Evolutionary conservation across 2,888 invertebrate species (phyloP), one percentile per base, ranked within the genome.

Genomic region (Saturnia pavonia): DNA sequence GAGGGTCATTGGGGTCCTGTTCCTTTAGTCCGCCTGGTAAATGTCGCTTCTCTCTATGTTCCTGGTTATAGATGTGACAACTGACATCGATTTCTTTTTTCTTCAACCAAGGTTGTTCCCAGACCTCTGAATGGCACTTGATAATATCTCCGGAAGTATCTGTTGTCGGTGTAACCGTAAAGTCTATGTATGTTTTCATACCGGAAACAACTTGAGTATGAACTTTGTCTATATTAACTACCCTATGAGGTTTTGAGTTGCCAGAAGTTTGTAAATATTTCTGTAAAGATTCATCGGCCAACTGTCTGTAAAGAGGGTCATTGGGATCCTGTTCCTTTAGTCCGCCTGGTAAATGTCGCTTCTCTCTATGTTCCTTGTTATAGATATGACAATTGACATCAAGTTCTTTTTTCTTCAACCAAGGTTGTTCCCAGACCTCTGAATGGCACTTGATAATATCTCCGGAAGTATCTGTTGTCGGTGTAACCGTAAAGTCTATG

Each of bases 151-250:
- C 73, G 48, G 51, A 45, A 45, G 43, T 25, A 27, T 69, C 60
- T 12, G 25, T 45, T 14, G 51, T 9, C 34, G 77, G 76, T n/a
- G 68, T 40, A 25, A 78, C 76, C 34, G 70, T 73, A 43, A 82
- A 82, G 27, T 77, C 72, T 7, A 85, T 77, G 22, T 14, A 40
- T 9, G 80, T 85, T 7, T 73, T 1, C 0, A n/a, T 0, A 0
- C 85, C 85, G 60, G 73, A 70, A n/a, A 81, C 85, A 27, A 78
- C 74, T 73, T 85, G 85, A 0, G 76, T 80, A 0, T 73, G 71
- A 3, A 81, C 85, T 51, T 73, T 76, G 16, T 71, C 67, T 19
- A 85, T 69, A 0, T 6, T 7, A 0, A 71, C 8, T 11, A 82
- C 69, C 71, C 67, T n/a, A 40, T 79, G 73, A 3, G 72, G 48